Percentiles rank a stretch among this genome's conserved stretches.
Evolutionary conservation across 1,140 invertebrate species (phyloP).

Genomic region (Himalopsyche phryganea): DNA sequence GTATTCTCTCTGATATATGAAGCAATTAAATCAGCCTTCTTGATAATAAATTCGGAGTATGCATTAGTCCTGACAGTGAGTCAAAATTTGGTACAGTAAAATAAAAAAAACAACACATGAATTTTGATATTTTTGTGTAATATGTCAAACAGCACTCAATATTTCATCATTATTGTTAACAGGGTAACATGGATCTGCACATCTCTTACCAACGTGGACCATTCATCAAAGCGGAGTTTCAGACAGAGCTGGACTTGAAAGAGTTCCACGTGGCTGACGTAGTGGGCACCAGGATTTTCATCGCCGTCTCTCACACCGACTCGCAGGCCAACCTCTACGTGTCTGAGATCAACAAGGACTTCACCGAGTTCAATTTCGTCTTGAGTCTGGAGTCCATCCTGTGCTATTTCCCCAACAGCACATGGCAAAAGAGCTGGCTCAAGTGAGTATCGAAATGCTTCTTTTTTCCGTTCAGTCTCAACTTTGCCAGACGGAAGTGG

Average conservation of each 20-base stretch:
- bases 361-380: conserved; percentile 63
- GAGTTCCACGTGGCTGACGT: conserved; percentile 84
- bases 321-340: conserved; percentile 75
- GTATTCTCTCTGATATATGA: too few species aligned
- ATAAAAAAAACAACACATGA: too few species aligned
- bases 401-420: conserved; percentile 77
- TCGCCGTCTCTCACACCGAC: conserved; percentile 78
- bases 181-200: conserved; percentile 67
- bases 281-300: conserved; percentile 72
- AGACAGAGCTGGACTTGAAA: conserved; percentile 60
- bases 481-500: too few species aligned
- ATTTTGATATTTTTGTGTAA: too few species aligned
- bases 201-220: conserved; percentile 70
- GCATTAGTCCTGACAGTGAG: too few species aligned
- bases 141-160: too few species aligned
- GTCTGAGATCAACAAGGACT: conserved; percentile 59
- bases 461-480: conserved; percentile 6
- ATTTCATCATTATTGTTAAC: conserved; percentile 11
- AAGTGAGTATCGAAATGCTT: conserved; percentile 59
- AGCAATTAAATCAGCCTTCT: too few species aligned
- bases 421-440: conserved; percentile 78
- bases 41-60: too few species aligned
- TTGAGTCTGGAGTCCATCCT: conserved; percentile 79
- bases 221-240: conserved; percentile 73
- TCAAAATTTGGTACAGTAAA: too few species aligned